These are phyloP conservation scores for Sturnus vulgaris DNA, from an alignment of 2,113 vertebrate genomes.

Conservation along the genomic window DNA sequence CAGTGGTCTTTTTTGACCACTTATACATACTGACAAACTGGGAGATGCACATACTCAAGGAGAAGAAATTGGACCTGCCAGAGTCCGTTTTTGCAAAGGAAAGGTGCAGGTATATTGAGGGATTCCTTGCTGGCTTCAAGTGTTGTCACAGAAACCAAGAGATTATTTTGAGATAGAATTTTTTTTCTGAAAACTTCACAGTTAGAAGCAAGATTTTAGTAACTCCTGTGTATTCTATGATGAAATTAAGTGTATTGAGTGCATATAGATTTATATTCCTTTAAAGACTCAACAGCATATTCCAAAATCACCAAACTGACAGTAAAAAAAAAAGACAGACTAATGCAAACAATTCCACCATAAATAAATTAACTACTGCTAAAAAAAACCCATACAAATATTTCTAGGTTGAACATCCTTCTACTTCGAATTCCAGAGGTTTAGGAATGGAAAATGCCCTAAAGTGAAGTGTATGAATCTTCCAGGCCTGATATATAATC, in stretches of 20 bases:
- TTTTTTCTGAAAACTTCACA: not conserved
- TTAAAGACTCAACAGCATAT: not conserved
- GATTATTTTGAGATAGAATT: not conserved
- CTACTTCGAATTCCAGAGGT: not conserved
- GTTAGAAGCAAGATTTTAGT: not conserved
- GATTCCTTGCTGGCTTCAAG: not conserved
- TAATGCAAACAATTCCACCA: not conserved
- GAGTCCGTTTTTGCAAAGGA: not conserved
- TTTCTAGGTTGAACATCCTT: not conserved
- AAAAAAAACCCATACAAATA: not conserved
- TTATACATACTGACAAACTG: not conserved
- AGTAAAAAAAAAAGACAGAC: not conserved
- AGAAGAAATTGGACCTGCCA: not conserved
- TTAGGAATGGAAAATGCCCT: not conserved
- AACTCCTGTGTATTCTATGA: not conserved
- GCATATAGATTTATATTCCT: not conserved
- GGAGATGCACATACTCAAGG: not conserved
- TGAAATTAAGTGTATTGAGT: not conserved
- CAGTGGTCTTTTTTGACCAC: not conserved
- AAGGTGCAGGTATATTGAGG: not conserved
- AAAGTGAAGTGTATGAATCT: not conserved
- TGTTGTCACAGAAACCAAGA: not conserved
- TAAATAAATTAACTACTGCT: not conserved
- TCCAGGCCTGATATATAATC: not conserved
- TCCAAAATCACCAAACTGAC: not conserved